Evolutionary conservation across 2,797 vertebrate genomes (phyloP).

Genomic region (Pteronotus mesoamericanus): DNA sequence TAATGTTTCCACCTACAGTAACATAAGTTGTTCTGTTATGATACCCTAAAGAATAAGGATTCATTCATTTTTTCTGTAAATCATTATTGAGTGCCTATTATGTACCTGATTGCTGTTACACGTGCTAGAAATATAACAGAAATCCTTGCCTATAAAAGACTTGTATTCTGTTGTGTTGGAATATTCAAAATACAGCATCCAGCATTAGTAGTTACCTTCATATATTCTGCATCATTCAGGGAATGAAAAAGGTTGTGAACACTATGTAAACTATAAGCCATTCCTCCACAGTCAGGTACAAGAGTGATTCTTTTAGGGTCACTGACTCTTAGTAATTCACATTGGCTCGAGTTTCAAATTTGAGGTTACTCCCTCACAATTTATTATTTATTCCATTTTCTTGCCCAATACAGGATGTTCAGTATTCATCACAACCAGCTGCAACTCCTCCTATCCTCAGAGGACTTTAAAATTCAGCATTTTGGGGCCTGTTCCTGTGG

Average conservation of each 20-base stretch:
- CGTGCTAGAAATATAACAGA: neutral
- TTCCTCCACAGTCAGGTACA: neutral
- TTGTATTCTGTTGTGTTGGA: neutral
- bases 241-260: neutral
- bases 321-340: neutral
- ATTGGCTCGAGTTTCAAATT: neutral
- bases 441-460: conserved; percentile 27
- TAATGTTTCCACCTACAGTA: neutral
- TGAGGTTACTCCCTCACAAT: neutral
- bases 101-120: neutral
- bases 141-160: neutral
- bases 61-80: neutral
- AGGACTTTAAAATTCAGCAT: conserved; percentile 23
- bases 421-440: conserved; percentile 32
- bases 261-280: neutral
- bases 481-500: neutral
- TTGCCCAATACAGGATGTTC: conserved; percentile 32
- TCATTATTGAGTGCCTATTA: neutral
- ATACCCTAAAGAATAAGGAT: neutral
- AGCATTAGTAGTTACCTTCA: neutral
- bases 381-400: conserved; percentile 33
- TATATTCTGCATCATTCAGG: neutral
- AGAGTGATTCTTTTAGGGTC: neutral
- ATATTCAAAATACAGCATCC: neutral
- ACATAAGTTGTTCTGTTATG: conserved; percentile 15